Evolutionary conservation across 2,888 invertebrate species (phyloP).

Genomic region (Epiblema foenella): DNA sequence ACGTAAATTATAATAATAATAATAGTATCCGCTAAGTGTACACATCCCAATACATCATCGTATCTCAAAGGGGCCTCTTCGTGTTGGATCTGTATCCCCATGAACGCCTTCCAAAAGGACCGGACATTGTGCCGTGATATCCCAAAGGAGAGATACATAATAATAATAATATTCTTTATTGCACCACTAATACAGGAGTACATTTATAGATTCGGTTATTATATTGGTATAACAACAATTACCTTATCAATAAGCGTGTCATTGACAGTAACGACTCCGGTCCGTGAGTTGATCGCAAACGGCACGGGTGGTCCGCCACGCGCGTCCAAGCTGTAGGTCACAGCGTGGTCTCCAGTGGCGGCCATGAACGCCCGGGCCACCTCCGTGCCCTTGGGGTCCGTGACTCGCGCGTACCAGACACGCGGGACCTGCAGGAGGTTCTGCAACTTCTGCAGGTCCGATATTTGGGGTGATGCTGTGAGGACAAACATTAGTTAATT

Average conservation of each 20-base stretch:
- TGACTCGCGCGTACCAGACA: slow-evolving; percentile 90
- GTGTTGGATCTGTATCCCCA: too few relatives aligned
- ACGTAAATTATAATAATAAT: too few relatives aligned
- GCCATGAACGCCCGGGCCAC: slow-evolving; percentile 89
- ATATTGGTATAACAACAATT: neutral
- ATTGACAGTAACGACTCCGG: slow-evolving; percentile 92
- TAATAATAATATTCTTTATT: too few relatives aligned
- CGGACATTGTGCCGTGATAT: too few relatives aligned
- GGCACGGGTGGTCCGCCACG: slow-evolving; percentile 85
- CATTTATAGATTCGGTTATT: too few relatives aligned
- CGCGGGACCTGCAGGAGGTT: slow-evolving; percentile 89
- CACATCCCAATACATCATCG: too few relatives aligned
- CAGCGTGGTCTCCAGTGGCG: slow-evolving; percentile 86
- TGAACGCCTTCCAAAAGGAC: too few relatives aligned
- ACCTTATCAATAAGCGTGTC: slow-evolving; percentile 91
- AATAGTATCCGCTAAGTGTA: too few relatives aligned
- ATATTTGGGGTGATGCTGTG: slow-evolving; percentile 78
- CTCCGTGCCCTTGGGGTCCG: slow-evolving; percentile 89
- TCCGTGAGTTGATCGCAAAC: slow-evolving; percentile 90
- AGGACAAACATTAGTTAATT: slow-evolving; percentile 48
- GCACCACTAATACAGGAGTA: too few relatives aligned
- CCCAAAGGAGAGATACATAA: too few relatives aligned
- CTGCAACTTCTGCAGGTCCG: slow-evolving; percentile 84
- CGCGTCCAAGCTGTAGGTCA: slow-evolving; percentile 89
- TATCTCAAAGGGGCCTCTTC: too few relatives aligned